Evolutionary conservation across 2,888 invertebrate species (phyloP), one percentile per base, ranked within the genome.

Genomic region (Anodontia alba): DNA sequence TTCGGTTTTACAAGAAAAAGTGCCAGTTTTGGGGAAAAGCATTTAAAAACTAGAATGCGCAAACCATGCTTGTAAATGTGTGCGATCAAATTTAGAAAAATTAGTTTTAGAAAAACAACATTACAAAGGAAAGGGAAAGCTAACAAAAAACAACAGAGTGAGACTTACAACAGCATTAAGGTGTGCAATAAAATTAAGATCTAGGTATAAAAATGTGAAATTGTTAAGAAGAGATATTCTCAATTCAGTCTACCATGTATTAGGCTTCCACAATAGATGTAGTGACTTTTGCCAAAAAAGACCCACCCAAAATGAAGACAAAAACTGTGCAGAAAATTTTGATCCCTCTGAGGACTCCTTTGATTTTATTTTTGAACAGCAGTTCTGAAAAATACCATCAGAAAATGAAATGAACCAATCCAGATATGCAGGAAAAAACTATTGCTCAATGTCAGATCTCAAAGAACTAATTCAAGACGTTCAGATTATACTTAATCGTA

Each of bases 121-220:
- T 0, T 81, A 81, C 46, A 76, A 81, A 73, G 73, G 80, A 2
- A 77, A 76, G 29, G 69, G 76, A 5, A 76, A 76, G 51, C 23
- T 80, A 20, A 75, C 66, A 29, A 38, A 78, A 51, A 8, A 73
- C 68, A 17, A 46, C 31, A 29, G 78, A 76, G 17, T 62, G 1
- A 31, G 62, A 12, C 31, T 62, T 20, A 33, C 33, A 33, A 62
- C 62, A 10, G 82, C 73, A 8, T 76, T 84, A 0, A 43, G 80
- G 62, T 86, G 84, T 80, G 84, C 86, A 10, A 81, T 83, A 0
- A 76, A 76, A 36, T 77, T 83, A 76, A 31, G 82, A 46, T 49
- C 76, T 5, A 31, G 33, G 26, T 66, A 77, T 15, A 49, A 31
- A 15, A 67, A 73, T 15, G n/a, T 26, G 20, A 46, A 46, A 42